Percentiles rank a stretch among this genome's conserved stretches.
phyloP scores from a whole-genome alignment of 2,113 vertebrate species.

The Galemys pyrenaicus region DNA sequence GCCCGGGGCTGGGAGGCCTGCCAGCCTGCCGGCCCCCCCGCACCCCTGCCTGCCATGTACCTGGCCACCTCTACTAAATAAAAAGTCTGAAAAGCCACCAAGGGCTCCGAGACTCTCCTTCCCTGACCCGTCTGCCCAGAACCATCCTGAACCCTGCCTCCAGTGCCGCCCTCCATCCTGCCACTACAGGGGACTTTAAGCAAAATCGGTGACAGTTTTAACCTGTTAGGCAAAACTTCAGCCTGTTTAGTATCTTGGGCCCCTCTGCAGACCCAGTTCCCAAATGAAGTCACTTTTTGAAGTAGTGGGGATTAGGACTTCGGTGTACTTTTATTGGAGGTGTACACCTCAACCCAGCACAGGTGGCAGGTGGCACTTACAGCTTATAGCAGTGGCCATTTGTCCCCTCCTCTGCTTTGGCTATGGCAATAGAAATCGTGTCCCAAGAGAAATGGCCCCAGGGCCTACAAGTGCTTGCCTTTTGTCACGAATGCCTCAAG shows the following conservation, averaged over 20 bases:
- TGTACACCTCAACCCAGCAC: fast-evolving
- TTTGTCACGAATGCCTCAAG: not conserved
- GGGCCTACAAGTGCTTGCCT: not conserved
- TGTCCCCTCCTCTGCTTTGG: not conserved
- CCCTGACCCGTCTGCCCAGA: no score
- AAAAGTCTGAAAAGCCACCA: no score
- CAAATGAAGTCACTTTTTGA: not conserved
- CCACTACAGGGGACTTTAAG: no score
- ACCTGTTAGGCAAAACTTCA: not conserved
- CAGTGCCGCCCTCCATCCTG: no score
- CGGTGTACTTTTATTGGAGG: not conserved
- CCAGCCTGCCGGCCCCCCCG: no score
- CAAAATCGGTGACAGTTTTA: not conserved
- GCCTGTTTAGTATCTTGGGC: not conserved
- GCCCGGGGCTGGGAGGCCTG: no score
- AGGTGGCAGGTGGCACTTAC: no score
- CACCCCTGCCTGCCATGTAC: no score
- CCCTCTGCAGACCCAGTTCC: not conserved
- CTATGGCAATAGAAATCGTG: not conserved
- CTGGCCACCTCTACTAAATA: no score
- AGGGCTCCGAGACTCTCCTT: no score
- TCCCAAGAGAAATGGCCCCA: not conserved
- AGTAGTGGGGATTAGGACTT: not conserved
- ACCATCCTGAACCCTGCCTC: no score
- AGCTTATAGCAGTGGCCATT: not conserved